Conservation (phyloP, 2,888 invertebrate species). For the Idaea straminata region DNA sequence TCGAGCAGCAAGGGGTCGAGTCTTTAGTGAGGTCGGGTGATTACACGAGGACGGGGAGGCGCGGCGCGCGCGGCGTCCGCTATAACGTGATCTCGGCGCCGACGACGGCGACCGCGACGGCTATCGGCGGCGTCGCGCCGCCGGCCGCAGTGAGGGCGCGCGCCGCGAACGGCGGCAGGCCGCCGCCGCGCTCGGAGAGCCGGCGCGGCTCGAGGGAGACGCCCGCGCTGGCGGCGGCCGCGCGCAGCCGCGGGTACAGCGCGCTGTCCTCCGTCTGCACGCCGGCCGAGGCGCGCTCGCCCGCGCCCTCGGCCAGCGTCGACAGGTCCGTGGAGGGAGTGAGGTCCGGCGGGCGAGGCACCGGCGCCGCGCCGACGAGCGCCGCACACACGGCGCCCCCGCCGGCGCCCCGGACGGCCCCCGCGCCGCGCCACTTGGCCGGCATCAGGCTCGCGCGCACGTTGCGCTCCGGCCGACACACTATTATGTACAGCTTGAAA, state of each 20-base stretch:
- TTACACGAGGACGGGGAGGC: constrained; percentile 42
- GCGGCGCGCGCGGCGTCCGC: constrained; percentile 25
- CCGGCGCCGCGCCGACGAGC: constrained; percentile 46
- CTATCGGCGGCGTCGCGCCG: constrained; percentile 32
- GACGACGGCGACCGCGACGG: constrained; percentile 39
- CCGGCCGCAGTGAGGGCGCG: constrained; percentile 20
- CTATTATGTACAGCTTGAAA: constrained; percentile 63
- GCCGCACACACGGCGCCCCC: constrained; percentile 36
- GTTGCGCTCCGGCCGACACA: constrained; percentile 65
- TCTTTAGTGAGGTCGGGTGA: not conserved
- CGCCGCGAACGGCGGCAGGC: constrained; percentile 17
- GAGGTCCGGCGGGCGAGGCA: constrained; percentile 47
- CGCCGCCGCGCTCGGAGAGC: constrained; percentile 32
- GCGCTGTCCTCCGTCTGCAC: constrained; percentile 62
- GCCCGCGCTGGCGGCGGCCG: constrained; percentile 16
- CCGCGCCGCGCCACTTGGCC: constrained; percentile 51
- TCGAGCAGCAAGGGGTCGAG: no score
- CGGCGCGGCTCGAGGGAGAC: constrained; percentile 34
- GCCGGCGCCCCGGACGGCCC: constrained; percentile 27
- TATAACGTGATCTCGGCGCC: constrained; percentile 39
- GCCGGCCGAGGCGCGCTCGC: constrained; percentile 33
- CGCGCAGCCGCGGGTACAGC: constrained; percentile 31
- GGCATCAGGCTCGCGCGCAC: constrained; percentile 62
- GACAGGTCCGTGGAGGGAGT: constrained; percentile 61
- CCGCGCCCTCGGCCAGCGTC: constrained; percentile 56